These are phyloP conservation scores for Pediacus dermestoides DNA, from an alignment of 2,888 invertebrate genomes.

Conservation along the genomic window DNA sequence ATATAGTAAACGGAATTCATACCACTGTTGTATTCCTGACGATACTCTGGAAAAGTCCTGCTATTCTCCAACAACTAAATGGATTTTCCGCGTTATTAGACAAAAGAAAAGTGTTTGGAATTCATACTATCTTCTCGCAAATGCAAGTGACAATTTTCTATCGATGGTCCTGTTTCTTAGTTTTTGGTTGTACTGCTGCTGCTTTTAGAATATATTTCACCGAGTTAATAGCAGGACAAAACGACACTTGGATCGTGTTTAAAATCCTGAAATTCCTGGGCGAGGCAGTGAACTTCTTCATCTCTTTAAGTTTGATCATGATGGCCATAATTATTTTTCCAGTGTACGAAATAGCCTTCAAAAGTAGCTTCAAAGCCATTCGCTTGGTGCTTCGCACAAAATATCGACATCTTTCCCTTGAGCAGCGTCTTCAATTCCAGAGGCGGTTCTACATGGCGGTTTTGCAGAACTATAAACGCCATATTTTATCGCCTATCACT, in stretches of 20 bases:
- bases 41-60: neutral
- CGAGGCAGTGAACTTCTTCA: neutral
- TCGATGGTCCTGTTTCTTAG: no score
- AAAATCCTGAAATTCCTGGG: neutral
- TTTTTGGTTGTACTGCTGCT: no score
- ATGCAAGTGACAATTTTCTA: no score
- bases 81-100: neutral
- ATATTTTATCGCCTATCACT: neutral
- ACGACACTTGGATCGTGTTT: no score
- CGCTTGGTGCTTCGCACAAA: no score
- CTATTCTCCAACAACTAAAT: neutral
- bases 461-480: neutral
- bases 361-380: neutral
- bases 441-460: slow-evolving; percentile 1
- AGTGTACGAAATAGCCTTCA: neutral
- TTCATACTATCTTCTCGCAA: neutral
- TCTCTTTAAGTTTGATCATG: neutral
- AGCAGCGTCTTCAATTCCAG: neutral
- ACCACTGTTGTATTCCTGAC: neutral
- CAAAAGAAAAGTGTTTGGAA: slow-evolving; percentile 1
- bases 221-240: no score
- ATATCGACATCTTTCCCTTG: neutral
- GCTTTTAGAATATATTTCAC: no score
- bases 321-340: neutral
- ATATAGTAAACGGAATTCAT: neutral